Percentiles rank a stretch among this genome's conserved stretches.
These are phyloP conservation scores for Sarcophilus harrisii DNA, from an alignment of 2,797 vertebrate genomes.

Conservation along the genomic window DNA sequence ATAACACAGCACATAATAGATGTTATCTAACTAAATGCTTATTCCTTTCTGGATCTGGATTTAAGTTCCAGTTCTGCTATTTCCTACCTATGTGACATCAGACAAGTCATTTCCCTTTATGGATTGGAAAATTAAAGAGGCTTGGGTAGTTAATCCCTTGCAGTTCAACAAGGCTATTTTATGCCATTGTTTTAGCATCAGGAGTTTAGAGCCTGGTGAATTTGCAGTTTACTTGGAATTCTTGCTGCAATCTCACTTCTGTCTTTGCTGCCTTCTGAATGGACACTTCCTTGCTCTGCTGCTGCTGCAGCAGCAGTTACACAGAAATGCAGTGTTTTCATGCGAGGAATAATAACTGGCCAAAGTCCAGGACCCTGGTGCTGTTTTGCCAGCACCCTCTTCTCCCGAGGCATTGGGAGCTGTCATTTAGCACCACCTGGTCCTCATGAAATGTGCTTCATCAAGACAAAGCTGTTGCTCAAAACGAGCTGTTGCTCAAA, in stretches of 20 bases:
- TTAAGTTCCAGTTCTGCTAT: neutral
- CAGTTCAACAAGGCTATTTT: neutral
- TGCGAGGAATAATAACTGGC: neutral
- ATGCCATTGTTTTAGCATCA: neutral
- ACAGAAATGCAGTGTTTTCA: slow-evolving; percentile 19
- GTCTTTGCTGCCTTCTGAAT: neutral
- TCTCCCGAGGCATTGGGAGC: slow-evolving; percentile 11
- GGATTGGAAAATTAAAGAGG: neutral
- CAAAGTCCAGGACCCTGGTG: slow-evolving; percentile 4
- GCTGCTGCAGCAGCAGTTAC: neutral
- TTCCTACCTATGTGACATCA: neutral
- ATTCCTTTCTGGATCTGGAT: neutral
- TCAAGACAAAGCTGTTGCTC: slow-evolving; percentile 23
- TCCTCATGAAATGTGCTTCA: neutral
- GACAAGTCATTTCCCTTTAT: neutral
- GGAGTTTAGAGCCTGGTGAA: slow-evolving; percentile 23
- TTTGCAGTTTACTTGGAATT: neutral
- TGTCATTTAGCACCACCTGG: slow-evolving; percentile 1
- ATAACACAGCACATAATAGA: neutral
- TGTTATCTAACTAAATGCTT: neutral
- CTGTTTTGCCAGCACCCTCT: neutral
- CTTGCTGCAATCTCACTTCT: neutral
- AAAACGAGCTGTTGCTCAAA: slow-evolving; percentile 19
- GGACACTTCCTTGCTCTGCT: neutral
- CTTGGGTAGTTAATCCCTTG: neutral